These are phyloP conservation scores for Mamestra brassicae DNA, from an alignment of 2,888 invertebrate genomes.

Conservation along the genomic window DNA sequence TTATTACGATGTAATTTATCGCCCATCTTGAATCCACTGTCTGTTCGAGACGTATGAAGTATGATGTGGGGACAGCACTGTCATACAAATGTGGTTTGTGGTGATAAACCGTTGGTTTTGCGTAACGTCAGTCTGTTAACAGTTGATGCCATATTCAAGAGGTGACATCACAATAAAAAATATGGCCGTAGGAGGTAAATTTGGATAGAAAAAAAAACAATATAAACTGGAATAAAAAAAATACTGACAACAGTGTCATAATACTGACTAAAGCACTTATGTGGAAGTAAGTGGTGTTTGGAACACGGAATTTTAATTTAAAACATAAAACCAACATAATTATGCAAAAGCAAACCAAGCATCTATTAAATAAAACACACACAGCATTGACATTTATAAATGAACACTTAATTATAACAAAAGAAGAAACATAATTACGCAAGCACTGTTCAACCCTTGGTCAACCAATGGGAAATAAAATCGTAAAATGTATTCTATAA, in stretches of 20 bases:
- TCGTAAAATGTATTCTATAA: neutral
- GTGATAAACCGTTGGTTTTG: slow-evolving; percentile 15
- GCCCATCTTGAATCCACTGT: neutral
- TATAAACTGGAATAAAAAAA: no score
- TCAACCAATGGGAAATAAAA: neutral
- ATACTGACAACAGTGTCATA: no score
- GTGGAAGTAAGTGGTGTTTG: no score
- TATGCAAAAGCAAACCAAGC: neutral
- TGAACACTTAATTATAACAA: neutral
- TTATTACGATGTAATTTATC: slow-evolving; percentile 21
- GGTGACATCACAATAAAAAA: neutral
- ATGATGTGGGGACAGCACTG: slow-evolving; percentile 29
- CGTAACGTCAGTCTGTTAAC: neutral
- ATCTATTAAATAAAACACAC: neutral
- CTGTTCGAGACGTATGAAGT: neutral
- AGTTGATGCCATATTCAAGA: neutral
- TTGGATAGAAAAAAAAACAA: no score
- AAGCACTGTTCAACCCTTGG: neutral
- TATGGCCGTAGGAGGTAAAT: no score
- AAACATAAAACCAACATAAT: no score
- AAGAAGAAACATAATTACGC: neutral
- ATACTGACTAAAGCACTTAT: no score
- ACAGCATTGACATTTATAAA: neutral
- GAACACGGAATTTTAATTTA: no score
- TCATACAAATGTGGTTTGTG: slow-evolving; percentile 54